Conservation (phyloP, 2,888 invertebrate species). For the Pyrgus malvae region DNA sequence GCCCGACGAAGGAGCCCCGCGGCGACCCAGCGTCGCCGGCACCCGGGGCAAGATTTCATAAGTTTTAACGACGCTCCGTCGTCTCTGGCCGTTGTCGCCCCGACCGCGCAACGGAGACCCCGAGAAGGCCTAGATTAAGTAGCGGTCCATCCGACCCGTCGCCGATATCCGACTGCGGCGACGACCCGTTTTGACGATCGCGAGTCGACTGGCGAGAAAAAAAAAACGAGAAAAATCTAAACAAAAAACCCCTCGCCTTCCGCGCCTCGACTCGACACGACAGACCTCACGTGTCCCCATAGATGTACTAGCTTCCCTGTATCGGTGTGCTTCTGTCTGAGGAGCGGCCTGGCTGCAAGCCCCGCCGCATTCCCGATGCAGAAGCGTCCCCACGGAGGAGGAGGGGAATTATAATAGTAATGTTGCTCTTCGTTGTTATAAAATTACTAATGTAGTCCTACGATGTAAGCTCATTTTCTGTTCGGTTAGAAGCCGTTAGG, state of each 20-base stretch:
- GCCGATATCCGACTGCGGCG: background rate
- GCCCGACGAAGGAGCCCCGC: conserved; percentile 33
- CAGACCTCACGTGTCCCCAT: background rate
- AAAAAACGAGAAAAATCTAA: conserved; percentile 7
- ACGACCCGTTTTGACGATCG: conserved; percentile 10
- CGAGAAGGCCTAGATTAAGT: background rate
- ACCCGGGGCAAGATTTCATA: no score
- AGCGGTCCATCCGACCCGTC: background rate
- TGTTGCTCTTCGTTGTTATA: background rate
- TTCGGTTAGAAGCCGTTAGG: background rate
- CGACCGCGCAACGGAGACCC: conserved; percentile 30
- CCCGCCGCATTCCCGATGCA: background rate
- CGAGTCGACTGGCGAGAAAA: conserved; percentile 14
- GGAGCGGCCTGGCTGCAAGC: background rate
- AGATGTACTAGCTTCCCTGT: background rate
- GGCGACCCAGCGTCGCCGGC: background rate
- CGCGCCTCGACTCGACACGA: conserved; percentile 13
- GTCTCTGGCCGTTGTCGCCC: no score
- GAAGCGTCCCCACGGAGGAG: background rate
- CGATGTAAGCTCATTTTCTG: conserved; percentile 30
- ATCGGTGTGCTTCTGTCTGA: background rate
- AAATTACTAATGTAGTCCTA: conserved; percentile 29
- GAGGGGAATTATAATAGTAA: background rate
- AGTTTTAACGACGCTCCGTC: no score
- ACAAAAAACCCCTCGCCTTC: conserved; percentile 4